phyloP scores from a whole-genome alignment of 2,113 vertebrate species.

The Callipepla squamata region DNA sequence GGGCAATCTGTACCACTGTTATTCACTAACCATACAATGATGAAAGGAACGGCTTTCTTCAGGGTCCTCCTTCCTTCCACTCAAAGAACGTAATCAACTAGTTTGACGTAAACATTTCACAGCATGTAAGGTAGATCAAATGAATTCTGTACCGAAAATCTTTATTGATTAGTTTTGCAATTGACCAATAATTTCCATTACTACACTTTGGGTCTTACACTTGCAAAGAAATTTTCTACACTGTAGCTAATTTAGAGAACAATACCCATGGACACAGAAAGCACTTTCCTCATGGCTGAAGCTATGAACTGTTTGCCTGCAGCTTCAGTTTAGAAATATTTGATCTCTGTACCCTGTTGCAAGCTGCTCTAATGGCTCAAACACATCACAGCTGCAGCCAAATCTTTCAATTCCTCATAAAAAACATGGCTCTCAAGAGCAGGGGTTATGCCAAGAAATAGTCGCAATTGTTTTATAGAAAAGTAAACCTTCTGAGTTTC shows the following conservation, averaged over 20 bases:
- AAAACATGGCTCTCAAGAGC: neutral
- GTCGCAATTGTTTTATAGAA: neutral
- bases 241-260: neutral
- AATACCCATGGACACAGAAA: neutral
- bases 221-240: neutral
- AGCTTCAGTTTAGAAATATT: neutral
- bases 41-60: neutral
- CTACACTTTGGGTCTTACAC: neutral
- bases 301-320: neutral
- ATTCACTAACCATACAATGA: neutral
- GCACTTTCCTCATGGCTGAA: neutral
- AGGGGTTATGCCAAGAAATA: constrained; percentile 20
- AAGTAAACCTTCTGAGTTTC: constrained; percentile 30
- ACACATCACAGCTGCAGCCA: neutral
- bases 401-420: constrained; percentile 13
- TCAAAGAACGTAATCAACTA: neutral
- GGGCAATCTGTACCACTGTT: neutral
- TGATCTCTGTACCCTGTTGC: neutral
- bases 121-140: neutral
- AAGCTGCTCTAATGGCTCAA: neutral
- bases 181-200: neutral
- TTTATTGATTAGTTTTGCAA: neutral
- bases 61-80: no score
- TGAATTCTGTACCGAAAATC: neutral
- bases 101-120: neutral